A percentile compares a stretch with the other conserved stretches of the same genome.
These are phyloP conservation scores for Allobates femoralis DNA, from an alignment of 2,797 vertebrate genomes.

Conservation along the genomic window DNA sequence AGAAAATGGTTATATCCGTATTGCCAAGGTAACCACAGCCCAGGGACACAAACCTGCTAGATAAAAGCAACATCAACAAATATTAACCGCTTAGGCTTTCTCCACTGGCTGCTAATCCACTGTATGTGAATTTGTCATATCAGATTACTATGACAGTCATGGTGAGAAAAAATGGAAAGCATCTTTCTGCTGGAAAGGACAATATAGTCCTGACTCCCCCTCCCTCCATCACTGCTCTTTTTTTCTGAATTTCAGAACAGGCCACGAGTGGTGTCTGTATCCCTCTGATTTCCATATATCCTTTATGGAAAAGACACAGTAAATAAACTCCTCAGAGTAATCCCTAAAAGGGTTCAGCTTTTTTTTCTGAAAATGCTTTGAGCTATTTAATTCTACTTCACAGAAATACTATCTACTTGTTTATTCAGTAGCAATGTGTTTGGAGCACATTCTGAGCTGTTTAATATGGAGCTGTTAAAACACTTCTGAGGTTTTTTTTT, in stretches of 20 bases:
- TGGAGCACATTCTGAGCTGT: conserved; percentile 81
- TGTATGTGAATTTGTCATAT: conserved; percentile 99
- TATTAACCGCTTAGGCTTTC: conserved; percentile 99
- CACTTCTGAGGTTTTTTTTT: conserved; percentile 79
- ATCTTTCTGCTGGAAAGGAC: conserved; percentile 95
- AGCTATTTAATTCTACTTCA: conserved; percentile 97
- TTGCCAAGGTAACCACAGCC: conserved; percentile 95
- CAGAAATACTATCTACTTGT: conserved; percentile 90
- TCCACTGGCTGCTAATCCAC: conserved; percentile 96
- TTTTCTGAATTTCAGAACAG: conserved; percentile 98
- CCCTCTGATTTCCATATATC: conserved; percentile 98
- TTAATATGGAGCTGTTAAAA: conserved; percentile 87
- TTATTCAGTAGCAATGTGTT: conserved; percentile 85
- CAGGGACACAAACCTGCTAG: conserved; percentile 94
- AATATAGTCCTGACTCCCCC: conserved; percentile 87
- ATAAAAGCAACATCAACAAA: conserved; percentile 99
- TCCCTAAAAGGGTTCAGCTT: conserved; percentile 91
- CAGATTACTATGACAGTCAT: conserved; percentile 99
- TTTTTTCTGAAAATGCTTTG: conserved; percentile 86
- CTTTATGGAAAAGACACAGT: conserved; percentile 93
- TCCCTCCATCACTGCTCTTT: conserved; percentile 75
- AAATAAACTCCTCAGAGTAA: conserved; percentile 97
- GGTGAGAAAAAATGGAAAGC: conserved; percentile 93
- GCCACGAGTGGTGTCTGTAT: conserved; percentile 92
- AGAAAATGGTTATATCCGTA: conserved; percentile 91